These are phyloP conservation scores for Dioctria rufipes DNA, from an alignment of 2,888 invertebrate species.

Conservation along the genomic window DNA sequence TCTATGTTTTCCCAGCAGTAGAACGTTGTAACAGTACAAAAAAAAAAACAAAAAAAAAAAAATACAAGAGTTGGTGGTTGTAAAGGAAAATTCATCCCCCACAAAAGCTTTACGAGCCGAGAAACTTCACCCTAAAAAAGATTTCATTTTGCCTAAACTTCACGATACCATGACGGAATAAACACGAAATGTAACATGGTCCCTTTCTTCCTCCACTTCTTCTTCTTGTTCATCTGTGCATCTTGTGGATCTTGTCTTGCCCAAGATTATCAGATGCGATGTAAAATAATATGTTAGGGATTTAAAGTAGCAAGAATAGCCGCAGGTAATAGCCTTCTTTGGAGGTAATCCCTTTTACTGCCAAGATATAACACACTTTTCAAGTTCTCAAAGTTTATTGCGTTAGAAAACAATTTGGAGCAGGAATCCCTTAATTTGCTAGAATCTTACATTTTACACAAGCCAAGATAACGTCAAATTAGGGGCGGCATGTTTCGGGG, in stretches of 20 bases:
- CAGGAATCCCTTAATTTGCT: slow-evolving; percentile 24
- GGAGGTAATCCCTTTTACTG: slow-evolving; percentile 17
- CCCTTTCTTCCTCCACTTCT: not conserved
- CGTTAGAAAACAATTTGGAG: slow-evolving; percentile 29
- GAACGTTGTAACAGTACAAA: not conserved
- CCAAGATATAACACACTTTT: slow-evolving; percentile 24
- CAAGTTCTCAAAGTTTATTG: slow-evolving; percentile 18
- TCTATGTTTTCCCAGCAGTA: slow-evolving; percentile 2
- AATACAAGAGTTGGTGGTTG: not conserved
- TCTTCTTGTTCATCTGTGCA: too few species aligned
- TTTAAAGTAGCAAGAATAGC: slow-evolving; percentile 4
- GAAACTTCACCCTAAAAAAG: slow-evolving; percentile 17
- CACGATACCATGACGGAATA: slow-evolving; percentile 10
- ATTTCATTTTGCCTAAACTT: slow-evolving; percentile 17
- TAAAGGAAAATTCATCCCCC: slow-evolving; percentile 9
- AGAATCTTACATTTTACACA: not conserved
- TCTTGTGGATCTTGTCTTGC: not conserved
- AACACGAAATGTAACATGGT: slow-evolving; percentile 12
- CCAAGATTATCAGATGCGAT: slow-evolving; percentile 41
- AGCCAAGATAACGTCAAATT: too few species aligned
- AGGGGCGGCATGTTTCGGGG: too few species aligned
- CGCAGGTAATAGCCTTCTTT: slow-evolving; percentile 42
- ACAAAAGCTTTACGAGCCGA: slow-evolving; percentile 22
- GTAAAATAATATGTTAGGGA: slow-evolving; percentile 10
- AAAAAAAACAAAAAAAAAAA: too few species aligned